Evolutionary conservation across 2,888 invertebrate genomes (phyloP).

Genomic region (Alitta virens): DNA sequence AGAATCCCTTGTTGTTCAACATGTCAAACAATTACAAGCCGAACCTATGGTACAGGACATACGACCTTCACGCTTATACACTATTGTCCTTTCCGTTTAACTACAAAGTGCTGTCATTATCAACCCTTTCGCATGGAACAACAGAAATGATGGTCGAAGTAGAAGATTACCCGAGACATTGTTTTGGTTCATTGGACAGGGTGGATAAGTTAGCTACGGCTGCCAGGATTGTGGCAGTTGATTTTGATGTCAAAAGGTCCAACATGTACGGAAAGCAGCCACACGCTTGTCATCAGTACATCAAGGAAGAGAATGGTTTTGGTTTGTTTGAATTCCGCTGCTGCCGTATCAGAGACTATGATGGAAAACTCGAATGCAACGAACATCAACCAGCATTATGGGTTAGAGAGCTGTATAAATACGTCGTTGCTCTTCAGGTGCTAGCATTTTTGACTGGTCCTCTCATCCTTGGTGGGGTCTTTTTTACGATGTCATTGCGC

Average conservation of each 20-base stretch:
- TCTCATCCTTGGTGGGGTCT: slow-evolving; percentile 38
- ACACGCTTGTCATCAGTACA: background rate
- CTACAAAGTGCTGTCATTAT: slow-evolving; percentile 47
- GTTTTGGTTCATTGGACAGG: slow-evolving; percentile 11
- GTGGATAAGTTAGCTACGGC: slow-evolving; percentile 1
- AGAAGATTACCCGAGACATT: slow-evolving; percentile 11
- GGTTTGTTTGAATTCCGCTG: background rate
- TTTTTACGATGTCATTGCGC: slow-evolving; percentile 32
- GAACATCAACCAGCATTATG: slow-evolving; percentile 38
- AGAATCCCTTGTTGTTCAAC: background rate
- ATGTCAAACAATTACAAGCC: slow-evolving; percentile 35
- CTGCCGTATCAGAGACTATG: background rate
- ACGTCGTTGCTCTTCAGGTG: slow-evolving; percentile 43
- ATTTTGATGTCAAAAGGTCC: background rate
- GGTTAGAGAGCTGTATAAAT: slow-evolving; percentile 42
- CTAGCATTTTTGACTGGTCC: slow-evolving; percentile 46
- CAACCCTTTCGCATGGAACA: slow-evolving; percentile 45
- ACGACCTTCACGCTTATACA: slow-evolving; percentile 44
- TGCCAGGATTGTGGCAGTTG: background rate
- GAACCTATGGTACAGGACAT: slow-evolving; percentile 44
- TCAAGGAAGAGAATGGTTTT: background rate
- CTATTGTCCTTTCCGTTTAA: slow-evolving; percentile 49
- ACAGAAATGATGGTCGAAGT: slow-evolving; percentile 32
- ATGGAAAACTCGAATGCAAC: slow-evolving; percentile 29
- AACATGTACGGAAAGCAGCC: background rate